phyloP scores from a whole-genome alignment of 1,140 invertebrate genomes.

The Palaemon carinicauda region DNA sequence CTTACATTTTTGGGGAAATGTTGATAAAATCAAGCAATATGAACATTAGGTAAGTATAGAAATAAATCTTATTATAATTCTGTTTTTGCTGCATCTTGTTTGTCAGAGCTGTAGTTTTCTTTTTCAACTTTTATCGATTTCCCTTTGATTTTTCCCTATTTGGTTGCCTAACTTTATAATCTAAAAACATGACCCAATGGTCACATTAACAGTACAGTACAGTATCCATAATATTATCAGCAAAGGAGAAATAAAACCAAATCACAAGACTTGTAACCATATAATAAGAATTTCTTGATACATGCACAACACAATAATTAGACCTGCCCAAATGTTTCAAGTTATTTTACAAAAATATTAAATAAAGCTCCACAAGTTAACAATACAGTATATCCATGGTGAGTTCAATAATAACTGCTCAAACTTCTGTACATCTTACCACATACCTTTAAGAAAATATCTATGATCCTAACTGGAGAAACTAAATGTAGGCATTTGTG shows the following conservation, averaged over 20 bases:
- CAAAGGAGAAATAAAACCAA: slow-evolving; percentile 2
- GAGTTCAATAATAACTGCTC: not conserved
- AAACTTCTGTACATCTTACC: not conserved
- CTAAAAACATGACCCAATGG: too few species aligned
- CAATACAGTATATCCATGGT: not conserved
- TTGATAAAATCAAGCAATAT: too few species aligned
- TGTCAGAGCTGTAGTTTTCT: too few species aligned
- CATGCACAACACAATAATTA: slow-evolving; percentile 36
- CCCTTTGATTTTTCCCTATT: too few species aligned
- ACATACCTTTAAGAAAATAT: not conserved
- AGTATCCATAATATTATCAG: not conserved
- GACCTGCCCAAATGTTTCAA: slow-evolving; percentile 17
- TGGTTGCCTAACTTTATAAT: too few species aligned
- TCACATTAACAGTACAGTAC: too few species aligned
- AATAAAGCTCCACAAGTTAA: slow-evolving; percentile 31
- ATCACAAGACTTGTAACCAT: slow-evolving; percentile 13
- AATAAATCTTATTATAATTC: too few species aligned
- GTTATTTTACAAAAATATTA: slow-evolving; percentile 31
- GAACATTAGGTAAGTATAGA: too few species aligned
- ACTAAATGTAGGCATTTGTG: not conserved
- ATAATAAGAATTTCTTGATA: slow-evolving; percentile 27
- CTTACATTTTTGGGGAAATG: too few species aligned
- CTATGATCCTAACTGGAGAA: not conserved
- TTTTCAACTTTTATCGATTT: too few species aligned
- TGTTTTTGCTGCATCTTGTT: too few species aligned